A percentile compares a stretch with the other conserved stretches of the same genome.
Evolutionary conservation across 2,113 vertebrate species (phyloP).

Genomic region (Furnarius figulus): DNA sequence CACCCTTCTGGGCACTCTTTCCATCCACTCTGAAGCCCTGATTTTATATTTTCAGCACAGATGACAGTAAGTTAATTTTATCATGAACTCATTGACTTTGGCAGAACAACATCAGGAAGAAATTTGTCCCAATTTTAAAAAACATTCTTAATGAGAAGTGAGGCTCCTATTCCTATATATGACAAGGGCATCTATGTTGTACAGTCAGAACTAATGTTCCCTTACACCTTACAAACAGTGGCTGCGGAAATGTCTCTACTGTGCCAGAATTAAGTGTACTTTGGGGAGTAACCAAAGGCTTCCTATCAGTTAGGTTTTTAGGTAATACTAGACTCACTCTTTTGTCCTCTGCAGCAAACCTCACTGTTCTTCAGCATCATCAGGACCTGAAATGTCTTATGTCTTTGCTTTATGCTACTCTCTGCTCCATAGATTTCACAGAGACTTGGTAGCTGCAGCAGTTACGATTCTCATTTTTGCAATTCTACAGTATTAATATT

Average conservation of each 20-base stretch:
- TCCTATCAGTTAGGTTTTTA: neutral
- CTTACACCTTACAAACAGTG: neutral
- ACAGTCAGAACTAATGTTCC: neutral
- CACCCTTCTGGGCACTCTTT: neutral
- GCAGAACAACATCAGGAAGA: neutral
- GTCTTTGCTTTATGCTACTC: neutral
- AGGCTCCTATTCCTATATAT: neutral
- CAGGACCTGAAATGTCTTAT: neutral
- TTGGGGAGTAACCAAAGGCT: neutral
- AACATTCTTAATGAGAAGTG: neutral
- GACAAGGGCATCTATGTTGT: neutral
- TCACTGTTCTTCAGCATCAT: neutral
- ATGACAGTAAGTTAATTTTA: neutral
- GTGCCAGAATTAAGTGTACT: neutral
- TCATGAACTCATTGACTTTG: neutral
- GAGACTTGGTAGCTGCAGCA: fast-evolving
- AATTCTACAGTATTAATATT: neutral
- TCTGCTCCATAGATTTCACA: neutral
- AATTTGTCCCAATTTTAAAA: neutral
- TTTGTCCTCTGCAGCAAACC: constrained; percentile 31
- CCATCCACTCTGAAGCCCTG: neutral
- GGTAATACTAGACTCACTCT: neutral
- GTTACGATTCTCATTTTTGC: neutral
- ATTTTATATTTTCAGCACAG: neutral
- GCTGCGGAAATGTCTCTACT: neutral